A percentile compares a stretch with the other conserved stretches of the same genome.
These are phyloP conservation scores for Drosophila melanogaster DNA, from an alignment of 1,140 invertebrate genomes.

Conservation along the genomic window DNA sequence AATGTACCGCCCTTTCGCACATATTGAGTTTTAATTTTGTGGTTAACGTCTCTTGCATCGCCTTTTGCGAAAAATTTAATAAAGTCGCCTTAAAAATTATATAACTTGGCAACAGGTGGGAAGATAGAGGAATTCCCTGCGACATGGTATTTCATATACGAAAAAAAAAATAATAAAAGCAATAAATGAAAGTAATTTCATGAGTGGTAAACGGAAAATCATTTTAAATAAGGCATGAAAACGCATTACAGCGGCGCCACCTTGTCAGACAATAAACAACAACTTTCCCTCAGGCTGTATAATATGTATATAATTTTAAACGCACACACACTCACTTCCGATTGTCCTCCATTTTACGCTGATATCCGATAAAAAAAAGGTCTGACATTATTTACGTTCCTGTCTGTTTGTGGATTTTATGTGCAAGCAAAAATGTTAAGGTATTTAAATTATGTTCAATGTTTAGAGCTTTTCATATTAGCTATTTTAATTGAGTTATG, in stretches of 20 bases:
- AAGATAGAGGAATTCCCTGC: conserved; percentile 13
- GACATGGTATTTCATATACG: conserved; percentile 4
- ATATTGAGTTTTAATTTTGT: conserved; percentile 57
- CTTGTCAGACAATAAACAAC: conserved; percentile 50
- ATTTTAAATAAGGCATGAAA: conserved; percentile 82
- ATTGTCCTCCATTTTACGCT: background rate
- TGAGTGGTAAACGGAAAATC: conserved; percentile 67
- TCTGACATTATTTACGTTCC: conserved; percentile 62
- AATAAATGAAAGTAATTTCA: conserved; percentile 74
- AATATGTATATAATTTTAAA: conserved; percentile 6
- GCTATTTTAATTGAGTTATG: background rate
- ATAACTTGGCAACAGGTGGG: conserved; percentile 30
- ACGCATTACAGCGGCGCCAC: conserved; percentile 67
- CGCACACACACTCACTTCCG: conserved; percentile 1
- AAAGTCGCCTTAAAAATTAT: conserved; percentile 24
- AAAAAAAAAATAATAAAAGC: conserved; percentile 36
- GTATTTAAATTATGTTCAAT: conserved; percentile 13
- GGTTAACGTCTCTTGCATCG: conserved; percentile 6
- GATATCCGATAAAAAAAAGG: conserved; percentile 43
- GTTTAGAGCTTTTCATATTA: background rate
- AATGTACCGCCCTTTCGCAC: conserved; percentile 43
- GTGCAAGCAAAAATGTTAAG: conserved; percentile 35
- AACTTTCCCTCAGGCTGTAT: conserved; percentile 27
- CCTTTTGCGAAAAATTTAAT: conserved; percentile 13
- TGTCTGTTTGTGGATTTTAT: conserved; percentile 56